phyloP scores from a whole-genome alignment of 2,113 vertebrate species.

The Manacus vitellinus region DNA sequence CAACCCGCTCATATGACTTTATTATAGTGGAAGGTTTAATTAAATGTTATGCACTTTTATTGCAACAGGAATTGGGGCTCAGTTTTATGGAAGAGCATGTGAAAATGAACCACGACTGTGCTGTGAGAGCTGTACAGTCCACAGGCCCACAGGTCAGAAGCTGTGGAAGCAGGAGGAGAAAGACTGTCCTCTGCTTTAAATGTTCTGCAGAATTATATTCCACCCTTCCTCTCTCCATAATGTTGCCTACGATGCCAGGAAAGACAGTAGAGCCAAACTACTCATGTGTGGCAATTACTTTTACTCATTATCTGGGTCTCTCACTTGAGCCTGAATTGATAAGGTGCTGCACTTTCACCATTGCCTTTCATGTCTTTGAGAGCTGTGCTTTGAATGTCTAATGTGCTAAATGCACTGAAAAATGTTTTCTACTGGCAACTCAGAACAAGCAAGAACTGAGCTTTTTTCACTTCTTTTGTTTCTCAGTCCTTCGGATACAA shows the following conservation, averaged over 20 bases:
- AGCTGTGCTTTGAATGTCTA: not conserved
- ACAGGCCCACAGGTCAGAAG: not conserved
- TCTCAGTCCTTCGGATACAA: not conserved
- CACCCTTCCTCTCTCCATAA: not conserved
- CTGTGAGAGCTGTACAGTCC: not conserved
- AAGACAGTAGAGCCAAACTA: not conserved
- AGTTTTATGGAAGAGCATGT: not conserved
- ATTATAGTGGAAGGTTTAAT: not conserved
- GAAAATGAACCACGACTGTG: not conserved
- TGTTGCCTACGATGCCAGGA: rapidly evolving
- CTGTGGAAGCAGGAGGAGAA: not conserved
- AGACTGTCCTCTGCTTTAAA: not conserved
- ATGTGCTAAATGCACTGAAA: not conserved
- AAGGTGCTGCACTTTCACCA: not conserved
- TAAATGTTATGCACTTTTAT: not conserved
- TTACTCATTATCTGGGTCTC: not conserved
- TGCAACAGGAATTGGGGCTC: not conserved
- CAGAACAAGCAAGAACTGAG: not conserved
- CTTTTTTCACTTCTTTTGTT: not conserved
- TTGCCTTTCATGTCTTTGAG: not conserved
- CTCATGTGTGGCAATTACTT: not conserved
- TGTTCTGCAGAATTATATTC: not conserved
- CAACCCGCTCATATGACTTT: rapidly evolving
- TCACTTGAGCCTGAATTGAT: not conserved
- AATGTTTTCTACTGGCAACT: not conserved